phyloP scores from a whole-genome alignment of 1,140 invertebrate species.

The Solenopsis fugax region DNA sequence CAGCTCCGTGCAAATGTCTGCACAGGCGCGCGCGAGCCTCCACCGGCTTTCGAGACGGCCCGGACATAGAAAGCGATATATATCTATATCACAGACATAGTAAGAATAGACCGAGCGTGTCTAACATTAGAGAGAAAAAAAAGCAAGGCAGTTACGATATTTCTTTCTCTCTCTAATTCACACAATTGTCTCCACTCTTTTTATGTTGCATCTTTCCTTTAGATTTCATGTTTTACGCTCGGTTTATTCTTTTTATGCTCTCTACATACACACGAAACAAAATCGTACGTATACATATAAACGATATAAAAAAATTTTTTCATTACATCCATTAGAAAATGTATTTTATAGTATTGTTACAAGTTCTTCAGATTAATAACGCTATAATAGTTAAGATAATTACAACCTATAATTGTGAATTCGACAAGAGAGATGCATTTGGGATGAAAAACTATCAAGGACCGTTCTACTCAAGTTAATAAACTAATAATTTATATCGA shows the following conservation, averaged over 20 bases:
- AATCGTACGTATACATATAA: not conserved
- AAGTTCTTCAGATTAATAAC: not conserved
- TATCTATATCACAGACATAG: too few species aligned
- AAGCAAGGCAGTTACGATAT: too few species aligned
- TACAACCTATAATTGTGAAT: slow-evolving; percentile 9
- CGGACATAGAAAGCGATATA: not conserved
- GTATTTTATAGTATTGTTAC: slow-evolving; percentile 47
- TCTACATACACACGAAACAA: too few species aligned
- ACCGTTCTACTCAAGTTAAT: too few species aligned
- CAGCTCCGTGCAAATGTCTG: not conserved
- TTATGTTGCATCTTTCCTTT: too few species aligned
- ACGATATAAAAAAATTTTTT: not conserved
- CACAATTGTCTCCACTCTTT: too few species aligned
- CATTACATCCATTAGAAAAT: slow-evolving; percentile 62
- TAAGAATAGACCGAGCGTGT: too few species aligned
- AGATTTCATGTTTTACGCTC: too few species aligned
- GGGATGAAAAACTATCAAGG: not conserved
- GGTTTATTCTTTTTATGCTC: too few species aligned
- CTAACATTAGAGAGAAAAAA: too few species aligned
- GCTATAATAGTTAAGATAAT: slow-evolving; percentile 36
- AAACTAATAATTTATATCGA: not conserved
- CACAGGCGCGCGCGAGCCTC: not conserved
- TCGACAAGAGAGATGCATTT: slow-evolving; percentile 1
- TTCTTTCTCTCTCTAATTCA: too few species aligned
- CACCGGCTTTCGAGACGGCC: not conserved